phyloP scores from a whole-genome alignment of 2,113 vertebrate species.

The Gymnobelideus leadbeateri region DNA sequence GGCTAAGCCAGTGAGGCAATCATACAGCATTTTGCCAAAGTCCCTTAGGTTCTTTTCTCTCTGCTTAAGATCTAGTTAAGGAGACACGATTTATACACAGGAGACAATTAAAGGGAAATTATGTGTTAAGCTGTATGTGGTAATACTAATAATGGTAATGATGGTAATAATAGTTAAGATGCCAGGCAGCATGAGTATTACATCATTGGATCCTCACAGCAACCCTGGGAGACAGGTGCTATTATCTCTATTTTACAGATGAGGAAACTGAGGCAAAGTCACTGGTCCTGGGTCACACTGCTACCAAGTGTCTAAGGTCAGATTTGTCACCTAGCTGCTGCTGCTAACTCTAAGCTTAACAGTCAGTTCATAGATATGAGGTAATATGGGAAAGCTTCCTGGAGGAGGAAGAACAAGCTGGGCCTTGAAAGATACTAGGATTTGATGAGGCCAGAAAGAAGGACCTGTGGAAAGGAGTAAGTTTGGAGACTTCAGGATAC shows the following conservation, averaged over 20 bases:
- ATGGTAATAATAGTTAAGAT: background rate
- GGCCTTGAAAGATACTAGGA: background rate
- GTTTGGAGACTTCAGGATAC: background rate
- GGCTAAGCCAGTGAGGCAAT: background rate
- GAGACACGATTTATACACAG: background rate
- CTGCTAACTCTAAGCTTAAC: too few species aligned
- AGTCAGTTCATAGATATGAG: background rate
- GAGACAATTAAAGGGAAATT: background rate
- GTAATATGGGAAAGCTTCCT: background rate
- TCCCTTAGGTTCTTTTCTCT: background rate
- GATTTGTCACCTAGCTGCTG: background rate
- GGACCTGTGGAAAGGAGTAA: background rate
- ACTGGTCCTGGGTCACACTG: background rate
- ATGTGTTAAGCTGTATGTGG: background rate
- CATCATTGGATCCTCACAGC: background rate
- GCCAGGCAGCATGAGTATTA: background rate
- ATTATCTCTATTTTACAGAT: background rate
- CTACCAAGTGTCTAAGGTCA: background rate
- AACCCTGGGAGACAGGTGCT: background rate
- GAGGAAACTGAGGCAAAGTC: background rate
- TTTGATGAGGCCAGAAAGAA: background rate
- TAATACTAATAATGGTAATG: background rate
- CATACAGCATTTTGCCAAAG: background rate
- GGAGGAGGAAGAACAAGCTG: background rate
- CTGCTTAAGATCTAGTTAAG: background rate